Evolutionary conservation across 2,113 vertebrate species (phyloP), one percentile per base, ranked within the genome.

Genomic region (Dipodomys ordii): DNA sequence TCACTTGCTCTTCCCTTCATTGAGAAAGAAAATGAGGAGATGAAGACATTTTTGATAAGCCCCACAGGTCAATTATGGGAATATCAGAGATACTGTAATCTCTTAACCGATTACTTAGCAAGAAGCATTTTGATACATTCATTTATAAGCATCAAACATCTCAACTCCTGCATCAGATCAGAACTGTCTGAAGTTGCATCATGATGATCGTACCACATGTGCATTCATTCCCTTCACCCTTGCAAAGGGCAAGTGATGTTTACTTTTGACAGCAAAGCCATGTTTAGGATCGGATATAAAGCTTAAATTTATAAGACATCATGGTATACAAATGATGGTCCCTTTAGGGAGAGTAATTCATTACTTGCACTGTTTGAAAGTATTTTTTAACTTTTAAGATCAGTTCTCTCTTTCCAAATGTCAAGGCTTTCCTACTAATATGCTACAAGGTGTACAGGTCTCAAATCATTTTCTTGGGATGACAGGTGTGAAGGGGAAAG

Each of bases 1-100:
- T 84, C 39, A 67, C 28, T 94, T 94, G 84, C 39, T 91, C 69
- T 89, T 15, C 81, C 94, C 62, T 89, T 92, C 89, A 91, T 95
- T 87, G 74, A 87, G 73, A 81, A 91, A 57, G 18, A 71, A 94
- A 92, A 44, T 25, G 44, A 92, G 67, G 19, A 87, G 91, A 91
- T n/a, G 1, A 84, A 20, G 67, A 67, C 82, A 49, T 87, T 90
- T 92, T 82, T 30, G 90, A 28, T 19, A 7, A 81, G 46, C 39
- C 53, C 91, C 23, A 3, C 2, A 5, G 49, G 82, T 71, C 82
- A 81, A 87, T 39, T 87, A 73, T 90, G 64, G 16, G 5, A 57
- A 0, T 95, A 39, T 67, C 87, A 85, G 30, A 93, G n/a, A 46
- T 89, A 83, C 12, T 32, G 3, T 46, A 88, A 92, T 88, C 27